Evolutionary conservation across 2,113 vertebrate genomes (phyloP).

Genomic region (Leptodactylus fuscus): DNA sequence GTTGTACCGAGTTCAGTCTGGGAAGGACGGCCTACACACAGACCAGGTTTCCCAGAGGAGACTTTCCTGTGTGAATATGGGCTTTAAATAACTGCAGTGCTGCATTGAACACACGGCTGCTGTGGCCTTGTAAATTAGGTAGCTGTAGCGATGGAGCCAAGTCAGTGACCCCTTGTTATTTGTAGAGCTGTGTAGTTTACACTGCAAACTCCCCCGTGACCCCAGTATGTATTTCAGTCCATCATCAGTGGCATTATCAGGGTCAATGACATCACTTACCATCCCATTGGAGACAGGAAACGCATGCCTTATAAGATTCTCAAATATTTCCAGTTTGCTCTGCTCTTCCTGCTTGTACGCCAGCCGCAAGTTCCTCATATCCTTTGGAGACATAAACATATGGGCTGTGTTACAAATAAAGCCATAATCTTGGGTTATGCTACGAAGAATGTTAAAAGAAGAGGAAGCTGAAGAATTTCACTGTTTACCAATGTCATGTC

Average conservation of each 20-base stretch:
- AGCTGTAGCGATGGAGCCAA: too few relatives aligned
- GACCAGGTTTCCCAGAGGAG: too few relatives aligned
- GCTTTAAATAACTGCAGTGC: too few relatives aligned
- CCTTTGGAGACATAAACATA: constrained; percentile 74
- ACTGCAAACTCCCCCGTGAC: too few relatives aligned
- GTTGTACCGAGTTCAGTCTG: too few relatives aligned
- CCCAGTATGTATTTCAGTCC: too few relatives aligned
- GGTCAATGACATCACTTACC: constrained; percentile 72
- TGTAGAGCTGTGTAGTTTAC: too few relatives aligned
- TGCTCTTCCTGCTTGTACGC: constrained; percentile 90
- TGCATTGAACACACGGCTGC: too few relatives aligned
- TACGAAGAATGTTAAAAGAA: not conserved
- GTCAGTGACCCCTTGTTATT: too few relatives aligned
- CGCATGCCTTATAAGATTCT: constrained; percentile 81
- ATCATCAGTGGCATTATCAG: not conserved
- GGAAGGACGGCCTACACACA: too few relatives aligned
- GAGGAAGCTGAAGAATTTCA: not conserved
- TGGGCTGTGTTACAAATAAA: not conserved
- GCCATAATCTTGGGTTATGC: not conserved
- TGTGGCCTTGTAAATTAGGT: too few relatives aligned
- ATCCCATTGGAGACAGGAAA: constrained; percentile 89
- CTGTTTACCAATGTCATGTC: not conserved
- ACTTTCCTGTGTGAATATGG: too few relatives aligned
- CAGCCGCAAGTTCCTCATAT: constrained; percentile 93
- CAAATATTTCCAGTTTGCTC: constrained; percentile 83